phyloP scores from a whole-genome alignment of 92 coral and sea anemone species.

The Chrysogorgia sp. region DNA sequence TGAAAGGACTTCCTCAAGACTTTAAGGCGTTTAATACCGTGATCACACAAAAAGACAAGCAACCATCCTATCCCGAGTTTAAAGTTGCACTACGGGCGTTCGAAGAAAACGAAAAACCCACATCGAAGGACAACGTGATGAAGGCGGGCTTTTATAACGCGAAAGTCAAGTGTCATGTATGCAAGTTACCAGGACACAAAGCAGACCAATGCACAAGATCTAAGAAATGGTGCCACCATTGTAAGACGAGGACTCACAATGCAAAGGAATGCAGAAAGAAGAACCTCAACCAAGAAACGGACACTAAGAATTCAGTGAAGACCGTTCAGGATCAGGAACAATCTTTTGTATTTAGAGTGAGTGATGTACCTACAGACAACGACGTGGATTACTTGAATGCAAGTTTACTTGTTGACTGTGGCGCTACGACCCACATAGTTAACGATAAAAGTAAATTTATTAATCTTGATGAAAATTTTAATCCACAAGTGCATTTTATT shows the following conservation, averaged over 20 bases:
- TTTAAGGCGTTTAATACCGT: too few species aligned
- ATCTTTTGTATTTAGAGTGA: slow-evolving; percentile 45
- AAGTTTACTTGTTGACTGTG: slow-evolving; percentile 41
- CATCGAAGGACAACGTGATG: slow-evolving; percentile 21
- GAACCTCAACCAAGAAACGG: background rate
- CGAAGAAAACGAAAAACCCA: background rate
- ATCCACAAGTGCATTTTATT: slow-evolving; percentile 34
- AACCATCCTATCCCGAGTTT: too few species aligned
- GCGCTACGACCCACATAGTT: slow-evolving; percentile 48
- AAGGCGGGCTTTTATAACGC: too few species aligned
- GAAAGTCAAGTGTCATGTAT: slow-evolving; percentile 23
- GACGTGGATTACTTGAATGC: slow-evolving; percentile 26
- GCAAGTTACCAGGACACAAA: slow-evolving; percentile 42
- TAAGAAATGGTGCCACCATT: slow-evolving; percentile 37
- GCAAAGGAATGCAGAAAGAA: slow-evolving; percentile 20
- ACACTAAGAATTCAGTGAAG: slow-evolving; percentile 11
- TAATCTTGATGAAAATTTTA: slow-evolving; percentile 37
- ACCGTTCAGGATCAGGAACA: slow-evolving; percentile 3
- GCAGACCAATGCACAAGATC: slow-evolving; percentile 30
- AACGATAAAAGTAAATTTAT: slow-evolving; percentile 35
- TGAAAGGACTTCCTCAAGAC: too few species aligned
- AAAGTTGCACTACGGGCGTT: too few species aligned
- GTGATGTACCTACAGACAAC: slow-evolving; percentile 24
- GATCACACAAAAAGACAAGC: too few species aligned
- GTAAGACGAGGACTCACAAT: slow-evolving; percentile 33